These are phyloP conservation scores for Muricea muricata DNA, from an alignment of 92 coral and sea anemone species.

Conservation along the genomic window DNA sequence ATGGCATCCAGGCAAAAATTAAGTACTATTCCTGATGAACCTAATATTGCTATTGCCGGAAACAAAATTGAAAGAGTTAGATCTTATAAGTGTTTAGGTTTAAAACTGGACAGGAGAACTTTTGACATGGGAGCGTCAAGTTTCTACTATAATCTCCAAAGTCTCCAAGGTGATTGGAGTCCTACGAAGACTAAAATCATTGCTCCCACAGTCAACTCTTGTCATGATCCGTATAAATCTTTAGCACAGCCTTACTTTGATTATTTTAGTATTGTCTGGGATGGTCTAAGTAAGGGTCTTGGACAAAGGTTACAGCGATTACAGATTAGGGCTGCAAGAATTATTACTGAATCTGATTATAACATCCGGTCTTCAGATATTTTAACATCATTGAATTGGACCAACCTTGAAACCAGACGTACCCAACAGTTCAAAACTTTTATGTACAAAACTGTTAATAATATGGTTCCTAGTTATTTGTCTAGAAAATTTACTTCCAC, in stretches of 20 bases:
- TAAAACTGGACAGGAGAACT: too few relatives aligned
- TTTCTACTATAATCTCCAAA: too few relatives aligned
- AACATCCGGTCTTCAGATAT: neutral
- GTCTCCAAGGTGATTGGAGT: neutral
- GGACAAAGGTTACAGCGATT: neutral
- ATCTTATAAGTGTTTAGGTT: too few relatives aligned
- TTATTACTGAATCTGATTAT: neutral
- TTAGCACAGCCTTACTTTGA: neutral
- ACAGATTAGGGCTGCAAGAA: constrained; percentile 19
- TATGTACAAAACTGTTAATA: constrained; percentile 42
- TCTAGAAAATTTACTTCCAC: constrained; percentile 25
- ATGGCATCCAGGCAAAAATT: too few relatives aligned
- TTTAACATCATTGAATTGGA: constrained; percentile 1
- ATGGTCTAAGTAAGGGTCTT: neutral
- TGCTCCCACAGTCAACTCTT: neutral
- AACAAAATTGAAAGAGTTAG: too few relatives aligned
- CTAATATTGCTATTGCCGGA: too few relatives aligned
- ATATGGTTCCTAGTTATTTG: constrained; percentile 23
- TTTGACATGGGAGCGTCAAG: too few relatives aligned
- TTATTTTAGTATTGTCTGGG: neutral
- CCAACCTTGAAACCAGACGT: constrained; percentile 8
- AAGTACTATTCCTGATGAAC: too few relatives aligned
- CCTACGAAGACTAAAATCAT: neutral
- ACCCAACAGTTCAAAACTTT: constrained; percentile 35
- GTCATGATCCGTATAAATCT: neutral